Conservation (phyloP, 2,888 invertebrate species). For the Volucella bombylans region DNA sequence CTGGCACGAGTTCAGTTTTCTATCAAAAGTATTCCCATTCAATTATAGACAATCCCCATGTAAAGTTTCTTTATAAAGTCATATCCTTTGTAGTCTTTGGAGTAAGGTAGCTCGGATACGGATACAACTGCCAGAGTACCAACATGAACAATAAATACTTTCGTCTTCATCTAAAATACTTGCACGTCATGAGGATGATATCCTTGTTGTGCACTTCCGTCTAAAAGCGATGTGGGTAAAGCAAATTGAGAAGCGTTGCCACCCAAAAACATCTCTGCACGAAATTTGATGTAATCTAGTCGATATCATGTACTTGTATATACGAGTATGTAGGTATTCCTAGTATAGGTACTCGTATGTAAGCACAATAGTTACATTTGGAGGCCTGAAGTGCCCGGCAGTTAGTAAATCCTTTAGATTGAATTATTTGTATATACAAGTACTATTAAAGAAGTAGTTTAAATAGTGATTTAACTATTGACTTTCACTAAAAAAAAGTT, state of each 20-base stretch:
- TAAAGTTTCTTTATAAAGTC: conserved; percentile 40
- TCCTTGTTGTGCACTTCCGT: neutral
- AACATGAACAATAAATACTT: conserved; percentile 20
- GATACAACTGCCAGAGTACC: neutral
- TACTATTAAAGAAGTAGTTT: too few species aligned
- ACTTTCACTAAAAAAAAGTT: too few species aligned
- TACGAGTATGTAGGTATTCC: too few species aligned
- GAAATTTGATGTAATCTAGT: too few species aligned
- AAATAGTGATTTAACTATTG: too few species aligned
- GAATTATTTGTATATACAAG: too few species aligned
- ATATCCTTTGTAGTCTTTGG: conserved; percentile 11
- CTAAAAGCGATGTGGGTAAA: conserved; percentile 18
- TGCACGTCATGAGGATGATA: conserved; percentile 3
- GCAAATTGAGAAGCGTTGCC: conserved; percentile 8
- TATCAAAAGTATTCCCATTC: conserved; percentile 47
- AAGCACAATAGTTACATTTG: too few species aligned
- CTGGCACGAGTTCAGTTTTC: conserved; percentile 26
- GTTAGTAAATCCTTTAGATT: too few species aligned
- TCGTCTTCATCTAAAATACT: conserved; percentile 11
- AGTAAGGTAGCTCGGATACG: neutral
- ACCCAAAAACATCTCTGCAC: neutral
- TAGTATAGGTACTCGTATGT: too few species aligned
- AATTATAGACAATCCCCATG: conserved; percentile 40
- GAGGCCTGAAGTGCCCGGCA: too few species aligned
- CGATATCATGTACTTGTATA: too few species aligned